phyloP scores from a whole-genome alignment of 2,888 invertebrate genomes.

The Dermolepida albohirtum region DNA sequence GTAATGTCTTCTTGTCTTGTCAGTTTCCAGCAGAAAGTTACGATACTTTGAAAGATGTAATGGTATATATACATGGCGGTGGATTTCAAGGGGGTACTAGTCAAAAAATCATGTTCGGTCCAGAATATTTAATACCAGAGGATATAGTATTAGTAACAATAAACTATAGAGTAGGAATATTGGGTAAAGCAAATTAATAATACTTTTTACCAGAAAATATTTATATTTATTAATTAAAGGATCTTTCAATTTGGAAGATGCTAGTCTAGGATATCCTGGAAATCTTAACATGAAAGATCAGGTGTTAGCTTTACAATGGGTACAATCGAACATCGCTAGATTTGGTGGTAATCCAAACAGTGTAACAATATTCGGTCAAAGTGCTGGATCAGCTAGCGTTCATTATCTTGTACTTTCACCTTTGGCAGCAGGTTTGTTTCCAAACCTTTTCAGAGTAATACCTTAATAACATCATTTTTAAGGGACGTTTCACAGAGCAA shows the following conservation, averaged over 20 bases:
- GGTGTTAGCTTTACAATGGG: conserved; percentile 65
- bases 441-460: too few relatives aligned
- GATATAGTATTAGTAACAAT: conserved; percentile 27
- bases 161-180: conserved; percentile 24
- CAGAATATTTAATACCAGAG: conserved; percentile 18
- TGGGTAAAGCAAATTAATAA: conserved; percentile 11
- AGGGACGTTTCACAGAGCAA: conserved; percentile 79
- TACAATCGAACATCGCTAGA: conserved; percentile 63
- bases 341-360: conserved; percentile 64
- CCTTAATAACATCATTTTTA: conserved; percentile 16
- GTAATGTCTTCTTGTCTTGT: too few relatives aligned
- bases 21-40: too few relatives aligned
- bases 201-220: too few relatives aligned
- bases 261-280: conserved; percentile 57
- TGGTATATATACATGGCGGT: too few relatives aligned
- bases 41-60: too few relatives aligned
- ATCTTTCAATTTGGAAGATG: conserved; percentile 9
- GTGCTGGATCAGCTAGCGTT: conserved; percentile 65
- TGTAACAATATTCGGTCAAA: conserved; percentile 67
- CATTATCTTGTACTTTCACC: conserved; percentile 67
- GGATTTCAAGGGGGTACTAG: too few relatives aligned
- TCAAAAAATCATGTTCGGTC: neutral
- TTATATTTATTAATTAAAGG: neutral
- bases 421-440: conserved; percentile 57
- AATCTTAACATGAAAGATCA: conserved; percentile 69